These are phyloP conservation scores for Hypocryptadius cinnamomeus DNA, from an alignment of 2,113 vertebrate genomes.

Conservation along the genomic window DNA sequence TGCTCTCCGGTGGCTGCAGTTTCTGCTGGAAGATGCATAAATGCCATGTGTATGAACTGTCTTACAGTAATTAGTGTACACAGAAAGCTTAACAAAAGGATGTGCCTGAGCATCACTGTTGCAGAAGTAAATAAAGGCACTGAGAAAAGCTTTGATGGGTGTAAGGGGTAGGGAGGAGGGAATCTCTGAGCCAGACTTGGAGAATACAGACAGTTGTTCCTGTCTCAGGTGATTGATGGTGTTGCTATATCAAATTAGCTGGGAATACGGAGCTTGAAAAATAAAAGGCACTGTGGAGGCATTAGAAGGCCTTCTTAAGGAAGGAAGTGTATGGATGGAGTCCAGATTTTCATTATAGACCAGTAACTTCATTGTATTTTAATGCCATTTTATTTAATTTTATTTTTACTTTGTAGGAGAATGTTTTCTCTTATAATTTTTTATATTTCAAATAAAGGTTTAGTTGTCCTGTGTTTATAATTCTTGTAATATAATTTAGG, in stretches of 20 bases:
- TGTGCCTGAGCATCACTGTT: neutral
- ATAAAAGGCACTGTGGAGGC: conserved; percentile 41
- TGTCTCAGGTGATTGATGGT: conserved; percentile 72
- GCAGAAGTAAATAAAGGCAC: neutral
- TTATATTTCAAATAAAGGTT: conserved; percentile 34
- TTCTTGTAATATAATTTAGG: conserved; percentile 1
- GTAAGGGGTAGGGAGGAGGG: neutral
- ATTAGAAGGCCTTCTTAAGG: conserved; percentile 40
- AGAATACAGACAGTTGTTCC: conserved; percentile 42
- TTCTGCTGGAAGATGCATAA: neutral
- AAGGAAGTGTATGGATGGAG: conserved; percentile 20
- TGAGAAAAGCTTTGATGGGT: neutral
- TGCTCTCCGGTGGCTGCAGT: neutral
- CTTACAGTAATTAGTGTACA: neutral
- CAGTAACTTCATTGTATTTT: conserved; percentile 38
- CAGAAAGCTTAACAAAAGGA: neutral
- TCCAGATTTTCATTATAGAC: conserved; percentile 50
- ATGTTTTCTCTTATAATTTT: conserved; percentile 17
- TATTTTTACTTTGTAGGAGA: conserved; percentile 42
- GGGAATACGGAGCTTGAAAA: conserved; percentile 63
- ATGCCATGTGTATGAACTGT: neutral
- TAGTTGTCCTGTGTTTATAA: neutral
- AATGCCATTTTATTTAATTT: conserved; percentile 47
- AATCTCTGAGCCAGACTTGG: neutral
- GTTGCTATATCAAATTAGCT: conserved; percentile 73